Percentiles rank a stretch among this genome's conserved stretches.
These are phyloP conservation scores for Panulirus ornatus DNA, from an alignment of 1,140 invertebrate genomes.

Conservation along the genomic window DNA sequence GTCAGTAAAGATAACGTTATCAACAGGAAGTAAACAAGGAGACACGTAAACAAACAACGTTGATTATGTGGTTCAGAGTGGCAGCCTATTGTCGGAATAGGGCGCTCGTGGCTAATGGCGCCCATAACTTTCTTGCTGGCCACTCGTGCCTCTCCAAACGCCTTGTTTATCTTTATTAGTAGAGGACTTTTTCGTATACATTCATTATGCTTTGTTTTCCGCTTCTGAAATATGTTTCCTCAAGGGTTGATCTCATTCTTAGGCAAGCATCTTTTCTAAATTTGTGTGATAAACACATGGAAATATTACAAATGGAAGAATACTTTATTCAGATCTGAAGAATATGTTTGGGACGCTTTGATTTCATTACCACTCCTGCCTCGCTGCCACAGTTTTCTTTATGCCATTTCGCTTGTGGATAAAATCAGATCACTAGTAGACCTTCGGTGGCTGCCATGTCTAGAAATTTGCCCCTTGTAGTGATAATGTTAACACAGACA, in stretches of 20 bases:
- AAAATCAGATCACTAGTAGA: too few species aligned
- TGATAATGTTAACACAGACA: not conserved
- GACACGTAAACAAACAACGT: not conserved
- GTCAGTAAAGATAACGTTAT: not conserved
- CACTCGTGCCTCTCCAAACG: constrained; percentile 58
- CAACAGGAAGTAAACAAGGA: constrained; percentile 1
- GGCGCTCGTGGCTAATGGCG: constrained; percentile 62
- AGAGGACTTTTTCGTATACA: constrained; percentile 40
- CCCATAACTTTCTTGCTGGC: constrained; percentile 66
- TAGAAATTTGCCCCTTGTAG: not conserved
- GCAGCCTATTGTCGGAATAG: constrained; percentile 59
- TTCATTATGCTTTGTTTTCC: constrained; percentile 35
- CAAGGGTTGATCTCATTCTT: too few species aligned
- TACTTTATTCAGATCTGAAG: too few species aligned
- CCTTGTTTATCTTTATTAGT: constrained; percentile 68
- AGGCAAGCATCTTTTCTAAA: too few species aligned
- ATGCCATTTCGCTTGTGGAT: too few species aligned
- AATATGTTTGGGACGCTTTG: too few species aligned
- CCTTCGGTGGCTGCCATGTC: too few species aligned
- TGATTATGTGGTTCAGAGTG: not conserved
- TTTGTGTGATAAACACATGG: too few species aligned
- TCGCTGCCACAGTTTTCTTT: too few species aligned
- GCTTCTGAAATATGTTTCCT: too few species aligned
- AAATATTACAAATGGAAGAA: too few species aligned
- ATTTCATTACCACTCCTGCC: too few species aligned